Base-by-base conservation (phyloP, 2,797 vertebrate genomes). In the Neosilurus hyrtlii region DNA sequence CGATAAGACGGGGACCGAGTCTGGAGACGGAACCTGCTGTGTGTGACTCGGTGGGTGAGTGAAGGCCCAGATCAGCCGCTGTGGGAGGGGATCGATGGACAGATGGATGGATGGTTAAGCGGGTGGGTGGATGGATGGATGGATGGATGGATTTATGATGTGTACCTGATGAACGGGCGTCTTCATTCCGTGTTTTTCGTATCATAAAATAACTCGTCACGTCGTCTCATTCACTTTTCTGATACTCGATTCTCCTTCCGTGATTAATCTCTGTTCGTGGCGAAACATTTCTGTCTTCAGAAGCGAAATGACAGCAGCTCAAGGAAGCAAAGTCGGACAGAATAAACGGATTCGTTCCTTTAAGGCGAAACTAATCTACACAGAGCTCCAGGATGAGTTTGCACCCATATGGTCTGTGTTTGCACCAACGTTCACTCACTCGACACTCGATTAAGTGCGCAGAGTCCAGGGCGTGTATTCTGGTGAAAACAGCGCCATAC, bases 401-500 rank as follows among this genome's bases (percentile, higher is more conserved):
- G 71, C 83, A 82, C 83, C 85, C 30, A 30, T 30, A 30, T 30
- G 30, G 30, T 30, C 30, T 30, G 30, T 20, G 30, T 56, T 65
- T 51, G 71, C 83, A 82, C 83, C 85, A 35, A 83, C 30, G 26
- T 37, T 68, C 67, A 75, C 63, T 9, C 54, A 30, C 82, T 87
- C 87, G 76, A 77, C 57, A 81, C 76, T 82, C 61, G 88, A 89
- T 89, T 88, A 81, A 86, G 15, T 86, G 16, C 37, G 84, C 74
- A 86, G 85, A 82, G 14, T 74, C 73, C 84, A 82, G 66, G 89
- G 88, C 87, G 88, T 88, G 87, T 88, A 86, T 90, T 89, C 85
- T 86, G 88, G 88, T 88, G 87, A 88, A 89, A 83, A 85, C 82
- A 74, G 52, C 84, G 22, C 57, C 6, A 1, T n/a, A 24, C 30